A percentile compares a stretch with the other conserved stretches of the same genome.
phyloP scores from a whole-genome alignment of 2,113 vertebrate genomes.

The Callaeas wilsoni region DNA sequence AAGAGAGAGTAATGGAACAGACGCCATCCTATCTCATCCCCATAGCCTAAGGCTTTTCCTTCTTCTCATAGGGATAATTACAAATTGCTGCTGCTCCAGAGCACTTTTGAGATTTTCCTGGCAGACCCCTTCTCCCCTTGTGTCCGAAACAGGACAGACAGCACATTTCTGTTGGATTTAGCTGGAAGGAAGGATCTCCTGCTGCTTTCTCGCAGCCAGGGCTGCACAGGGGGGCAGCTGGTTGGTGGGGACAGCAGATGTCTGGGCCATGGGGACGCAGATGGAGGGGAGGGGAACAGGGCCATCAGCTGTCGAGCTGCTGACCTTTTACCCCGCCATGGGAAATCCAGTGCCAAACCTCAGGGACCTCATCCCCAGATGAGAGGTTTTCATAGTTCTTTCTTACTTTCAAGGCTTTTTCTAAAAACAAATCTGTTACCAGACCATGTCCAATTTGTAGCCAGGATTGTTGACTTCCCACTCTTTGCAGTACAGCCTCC shows the following conservation, averaged over 20 bases:
- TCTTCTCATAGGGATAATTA: background rate
- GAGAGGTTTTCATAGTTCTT: background rate
- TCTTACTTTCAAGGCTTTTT: background rate
- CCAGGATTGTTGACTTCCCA: fast-evolving
- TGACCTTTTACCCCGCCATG: fast-evolving
- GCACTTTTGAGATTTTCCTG: background rate
- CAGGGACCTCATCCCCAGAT: background rate
- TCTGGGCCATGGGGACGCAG: fast-evolving
- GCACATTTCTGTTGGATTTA: background rate
- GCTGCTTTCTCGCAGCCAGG: background rate
- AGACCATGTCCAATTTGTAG: fast-evolving
- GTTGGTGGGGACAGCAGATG: background rate
- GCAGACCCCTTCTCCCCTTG: background rate
- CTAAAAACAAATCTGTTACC: background rate
- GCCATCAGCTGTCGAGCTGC: background rate
- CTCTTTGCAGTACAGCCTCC: background rate
- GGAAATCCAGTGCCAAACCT: background rate
- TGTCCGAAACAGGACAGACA: fast-evolving
- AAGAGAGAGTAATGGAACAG: background rate
- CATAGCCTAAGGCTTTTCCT: background rate
- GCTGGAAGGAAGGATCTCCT: background rate
- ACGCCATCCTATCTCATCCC: background rate
- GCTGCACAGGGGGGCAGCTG: background rate
- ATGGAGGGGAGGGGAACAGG: background rate
- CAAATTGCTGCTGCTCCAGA: background rate